A percentile compares a stretch with the other conserved stretches of the same genome.
Evolutionary conservation across 2,797 vertebrate genomes (phyloP).

Genomic region (Melanotaenia parkinsoni): DNA sequence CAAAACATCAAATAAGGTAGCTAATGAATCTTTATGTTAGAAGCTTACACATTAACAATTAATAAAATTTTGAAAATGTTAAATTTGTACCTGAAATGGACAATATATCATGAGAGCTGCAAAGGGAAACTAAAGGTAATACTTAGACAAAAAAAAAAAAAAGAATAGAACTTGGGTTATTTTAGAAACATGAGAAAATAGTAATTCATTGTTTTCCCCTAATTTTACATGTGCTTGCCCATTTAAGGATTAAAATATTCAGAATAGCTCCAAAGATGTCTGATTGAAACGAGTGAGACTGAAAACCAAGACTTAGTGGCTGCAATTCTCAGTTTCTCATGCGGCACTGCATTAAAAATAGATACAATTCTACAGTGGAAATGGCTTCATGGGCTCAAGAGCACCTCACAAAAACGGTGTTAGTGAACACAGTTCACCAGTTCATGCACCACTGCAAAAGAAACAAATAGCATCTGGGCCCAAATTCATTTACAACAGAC

Average conservation of each 20-base stretch:
- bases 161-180: too few relatives aligned
- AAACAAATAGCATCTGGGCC: not conserved
- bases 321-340: not conserved
- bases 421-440: not conserved
- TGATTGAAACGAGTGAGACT: not conserved
- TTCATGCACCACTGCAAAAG: not conserved
- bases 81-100: too few relatives aligned
- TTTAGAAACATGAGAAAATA: too few relatives aligned
- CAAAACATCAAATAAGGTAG: too few relatives aligned
- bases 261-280: not conserved
- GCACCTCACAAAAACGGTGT: constrained; percentile 3
- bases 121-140: too few relatives aligned
- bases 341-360: not conserved
- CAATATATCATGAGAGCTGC: too few relatives aligned
- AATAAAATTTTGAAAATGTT: too few relatives aligned
- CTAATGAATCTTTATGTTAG: too few relatives aligned
- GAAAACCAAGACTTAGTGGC: not conserved
- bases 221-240: too few relatives aligned
- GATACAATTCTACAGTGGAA: not conserved
- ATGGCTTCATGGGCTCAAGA: not conserved
- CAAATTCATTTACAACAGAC: not conserved
- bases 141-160: too few relatives aligned
- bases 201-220: too few relatives aligned
- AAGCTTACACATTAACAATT: too few relatives aligned
- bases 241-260: not conserved